These are phyloP conservation scores for Myzus persicae DNA, from an alignment of 1,140 invertebrate genomes.

Conservation along the genomic window DNA sequence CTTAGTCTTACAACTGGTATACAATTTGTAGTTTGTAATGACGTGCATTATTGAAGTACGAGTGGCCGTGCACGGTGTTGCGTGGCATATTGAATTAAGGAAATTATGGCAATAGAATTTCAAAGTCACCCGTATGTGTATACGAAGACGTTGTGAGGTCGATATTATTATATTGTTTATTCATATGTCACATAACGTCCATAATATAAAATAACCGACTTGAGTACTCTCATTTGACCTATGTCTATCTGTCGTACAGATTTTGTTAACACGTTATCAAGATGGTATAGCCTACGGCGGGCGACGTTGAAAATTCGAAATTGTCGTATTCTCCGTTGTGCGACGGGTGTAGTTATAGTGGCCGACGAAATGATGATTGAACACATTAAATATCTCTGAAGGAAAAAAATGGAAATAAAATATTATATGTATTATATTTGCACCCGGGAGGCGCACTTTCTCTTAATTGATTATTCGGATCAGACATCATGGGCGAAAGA, in stretches of 20 bases:
- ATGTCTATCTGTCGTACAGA: background rate
- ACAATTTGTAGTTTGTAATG: background rate
- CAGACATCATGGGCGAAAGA: background rate
- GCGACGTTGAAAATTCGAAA: background rate
- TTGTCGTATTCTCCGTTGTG: background rate
- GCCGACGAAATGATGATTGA: background rate
- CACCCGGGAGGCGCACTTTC: constrained; percentile 23
- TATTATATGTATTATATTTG: background rate
- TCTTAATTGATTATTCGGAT: constrained; percentile 51
- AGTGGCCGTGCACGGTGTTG: background rate
- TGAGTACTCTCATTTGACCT: background rate
- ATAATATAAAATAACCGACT: background rate
- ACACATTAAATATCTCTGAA: background rate
- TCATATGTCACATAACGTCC: background rate
- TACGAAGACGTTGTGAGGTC: background rate
- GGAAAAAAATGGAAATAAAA: background rate
- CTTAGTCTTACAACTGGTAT: background rate
- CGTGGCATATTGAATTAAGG: background rate
- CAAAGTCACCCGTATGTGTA: background rate
- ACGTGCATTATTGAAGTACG: background rate
- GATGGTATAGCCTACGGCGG: background rate
- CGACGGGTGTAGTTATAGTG: background rate
- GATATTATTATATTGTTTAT: background rate
- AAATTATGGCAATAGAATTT: background rate
- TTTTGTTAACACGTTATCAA: background rate